phyloP scores from a whole-genome alignment of 2,113 vertebrate genomes.

The Labeo rohita region DNA sequence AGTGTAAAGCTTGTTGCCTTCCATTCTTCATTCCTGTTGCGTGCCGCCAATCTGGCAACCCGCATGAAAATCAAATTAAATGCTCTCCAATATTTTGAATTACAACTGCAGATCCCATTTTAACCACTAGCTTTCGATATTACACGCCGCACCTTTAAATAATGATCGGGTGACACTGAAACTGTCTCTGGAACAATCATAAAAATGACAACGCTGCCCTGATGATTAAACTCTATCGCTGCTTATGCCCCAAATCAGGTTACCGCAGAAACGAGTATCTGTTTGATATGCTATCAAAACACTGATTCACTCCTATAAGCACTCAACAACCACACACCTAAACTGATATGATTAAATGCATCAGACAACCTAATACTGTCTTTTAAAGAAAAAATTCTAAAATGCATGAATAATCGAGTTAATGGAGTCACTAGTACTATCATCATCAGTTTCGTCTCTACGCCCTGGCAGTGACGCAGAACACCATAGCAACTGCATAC shows the following conservation, averaged over 20 bases:
- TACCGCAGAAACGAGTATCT: neutral
- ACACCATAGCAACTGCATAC: no score
- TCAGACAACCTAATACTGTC: neutral
- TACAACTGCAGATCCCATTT: no score
- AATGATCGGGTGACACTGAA: neutral
- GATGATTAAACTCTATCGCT: neutral
- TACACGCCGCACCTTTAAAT: neutral
- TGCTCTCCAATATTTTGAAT: no score
- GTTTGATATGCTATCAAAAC: slow-evolving; percentile 15
- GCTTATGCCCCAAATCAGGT: slow-evolving; percentile 4
- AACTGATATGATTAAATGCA: neutral
- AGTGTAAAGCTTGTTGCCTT: no score
- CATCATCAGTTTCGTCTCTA: no score
- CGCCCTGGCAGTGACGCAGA: neutral
- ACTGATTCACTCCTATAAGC: neutral
- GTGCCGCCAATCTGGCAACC: no score
- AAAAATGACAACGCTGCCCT: neutral
- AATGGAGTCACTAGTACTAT: neutral
- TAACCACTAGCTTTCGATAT: no score
- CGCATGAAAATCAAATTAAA: no score
- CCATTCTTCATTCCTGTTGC: no score
- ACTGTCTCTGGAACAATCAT: neutral
- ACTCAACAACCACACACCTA: neutral
- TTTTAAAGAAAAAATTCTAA: neutral
- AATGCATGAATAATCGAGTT: neutral